Conservation (phyloP, 2,113 vertebrate species). For the Microcebus lehilahytsara region DNA sequence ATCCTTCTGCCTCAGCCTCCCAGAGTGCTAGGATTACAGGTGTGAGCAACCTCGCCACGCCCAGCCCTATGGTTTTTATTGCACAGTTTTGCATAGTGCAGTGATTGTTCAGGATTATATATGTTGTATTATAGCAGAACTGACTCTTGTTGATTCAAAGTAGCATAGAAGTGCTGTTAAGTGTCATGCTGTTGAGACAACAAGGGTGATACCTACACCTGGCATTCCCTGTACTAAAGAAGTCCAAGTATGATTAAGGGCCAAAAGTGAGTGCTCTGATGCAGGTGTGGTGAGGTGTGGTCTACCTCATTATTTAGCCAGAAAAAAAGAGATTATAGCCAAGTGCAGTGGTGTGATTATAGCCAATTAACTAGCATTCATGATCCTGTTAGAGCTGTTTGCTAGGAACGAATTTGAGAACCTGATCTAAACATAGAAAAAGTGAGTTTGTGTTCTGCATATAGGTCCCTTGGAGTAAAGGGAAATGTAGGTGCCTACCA, state of each 20-base stretch:
- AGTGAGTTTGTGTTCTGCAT: background rate
- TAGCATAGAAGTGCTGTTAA: background rate
- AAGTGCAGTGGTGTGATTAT: background rate
- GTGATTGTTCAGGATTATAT: background rate
- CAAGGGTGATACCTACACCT: background rate
- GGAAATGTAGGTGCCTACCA: background rate
- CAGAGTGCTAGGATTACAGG: too few relatives aligned
- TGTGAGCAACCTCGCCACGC: background rate
- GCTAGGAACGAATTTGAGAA: background rate
- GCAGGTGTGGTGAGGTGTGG: background rate
- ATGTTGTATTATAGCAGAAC: background rate
- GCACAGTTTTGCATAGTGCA: background rate
- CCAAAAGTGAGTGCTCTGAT: background rate
- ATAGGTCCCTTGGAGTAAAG: background rate
- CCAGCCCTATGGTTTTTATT: background rate
- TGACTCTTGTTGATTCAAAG: background rate
- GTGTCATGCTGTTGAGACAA: background rate
- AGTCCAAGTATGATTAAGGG: background rate
- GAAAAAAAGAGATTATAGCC: background rate
- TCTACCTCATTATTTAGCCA: background rate
- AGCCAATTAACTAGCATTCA: background rate
- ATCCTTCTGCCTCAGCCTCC: too few relatives aligned
- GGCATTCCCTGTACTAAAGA: background rate
- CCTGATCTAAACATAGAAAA: constrained; percentile 1
- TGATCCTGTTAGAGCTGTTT: background rate